Evolutionary conservation across 2,113 vertebrate species (phyloP), one percentile per base, ranked within the genome.

Genomic region (Vombatus ursinus): DNA sequence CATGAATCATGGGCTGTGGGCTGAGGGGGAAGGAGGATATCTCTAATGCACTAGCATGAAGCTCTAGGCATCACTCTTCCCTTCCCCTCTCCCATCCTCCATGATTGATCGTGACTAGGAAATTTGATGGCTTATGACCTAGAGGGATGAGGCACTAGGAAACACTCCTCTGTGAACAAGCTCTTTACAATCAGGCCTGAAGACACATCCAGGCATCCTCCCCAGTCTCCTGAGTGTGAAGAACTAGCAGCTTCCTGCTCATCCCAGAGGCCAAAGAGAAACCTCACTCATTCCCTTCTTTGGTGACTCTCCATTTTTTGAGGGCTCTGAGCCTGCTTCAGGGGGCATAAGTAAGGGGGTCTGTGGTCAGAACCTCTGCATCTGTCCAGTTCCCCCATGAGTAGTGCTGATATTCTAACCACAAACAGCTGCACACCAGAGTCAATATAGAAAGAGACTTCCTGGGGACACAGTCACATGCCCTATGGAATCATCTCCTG

Each of bases 301-400:
- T 7, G 24, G 14, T 16, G 54, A 84, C 16, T 19, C 9, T 26
- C 90, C 8, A 2, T 10, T 8, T 0, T 23, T 12, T 11, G 0
- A 31, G 37, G 44, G 89, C 49, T 89, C 95, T 50, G 49, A 48
- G 91, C 44, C 0, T 14, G n/a, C 5, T 0, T 37, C 50, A 52
- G 23, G 95, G 12, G 7, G 48, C 25, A 54, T 54, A 25, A 54
- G 53, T 4, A 54, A 26, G 1, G 25, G 53, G 53, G 53, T 26
- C 54, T 54, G 53, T 26, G 24, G 8, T 19, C 1, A 6, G 77
- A 54, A 10, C 48, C 22, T 50, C 50, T 2, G 7, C 47, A 2
- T 89, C 54, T 24, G 44, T 4, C 77, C 37, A 8, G 8, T 0
- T 53, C 44, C 52, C 25, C 47, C 8, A 0, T 48, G 28, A 28